Evolutionary conservation across 2,797 vertebrate genomes (phyloP).

Genomic region (Arremon aurantiirostris): DNA sequence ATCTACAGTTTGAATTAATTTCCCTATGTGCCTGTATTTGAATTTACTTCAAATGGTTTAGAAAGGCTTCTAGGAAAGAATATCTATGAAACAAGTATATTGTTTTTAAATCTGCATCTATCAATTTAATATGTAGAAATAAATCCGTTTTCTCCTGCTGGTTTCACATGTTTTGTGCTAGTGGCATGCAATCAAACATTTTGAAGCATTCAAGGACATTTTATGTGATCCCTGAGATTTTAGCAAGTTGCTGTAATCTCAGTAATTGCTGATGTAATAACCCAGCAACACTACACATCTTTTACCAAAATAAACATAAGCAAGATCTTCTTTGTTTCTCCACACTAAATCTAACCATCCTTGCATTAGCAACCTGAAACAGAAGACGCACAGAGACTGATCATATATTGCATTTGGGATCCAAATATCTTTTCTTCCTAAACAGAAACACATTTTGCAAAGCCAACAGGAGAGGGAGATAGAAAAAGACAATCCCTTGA

Average conservation of each 20-base stretch:
- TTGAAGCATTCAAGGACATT: not conserved
- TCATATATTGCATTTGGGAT: not conserved
- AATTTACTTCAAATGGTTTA: slow-evolving; percentile 26
- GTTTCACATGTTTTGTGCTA: not conserved
- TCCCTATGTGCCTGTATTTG: not conserved
- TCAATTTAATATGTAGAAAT: slow-evolving; percentile 14
- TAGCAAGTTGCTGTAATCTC: not conserved
- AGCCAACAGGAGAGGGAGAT: not conserved
- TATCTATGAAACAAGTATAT: not conserved
- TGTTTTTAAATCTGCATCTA: not conserved
- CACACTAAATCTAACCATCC: not conserved
- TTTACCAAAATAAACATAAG: slow-evolving; percentile 17
- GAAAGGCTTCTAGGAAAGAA: not conserved
- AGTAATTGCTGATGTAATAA: slow-evolving; percentile 32
- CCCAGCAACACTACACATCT: slow-evolving; percentile 13
- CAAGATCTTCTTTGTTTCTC: not conserved
- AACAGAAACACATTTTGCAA: not conserved
- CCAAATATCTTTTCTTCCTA: not conserved
- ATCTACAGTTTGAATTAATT: not conserved
- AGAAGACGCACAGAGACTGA: not conserved
- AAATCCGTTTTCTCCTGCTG: slow-evolving; percentile 16
- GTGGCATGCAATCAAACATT: not conserved
- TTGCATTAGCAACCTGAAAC: slow-evolving; percentile 11
- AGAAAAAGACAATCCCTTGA: not conserved
- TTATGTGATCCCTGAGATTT: not conserved